Evolutionary conservation across 2,113 vertebrate genomes (phyloP), one percentile per base, ranked within the genome.

Genomic region (Cavia porcellus): DNA sequence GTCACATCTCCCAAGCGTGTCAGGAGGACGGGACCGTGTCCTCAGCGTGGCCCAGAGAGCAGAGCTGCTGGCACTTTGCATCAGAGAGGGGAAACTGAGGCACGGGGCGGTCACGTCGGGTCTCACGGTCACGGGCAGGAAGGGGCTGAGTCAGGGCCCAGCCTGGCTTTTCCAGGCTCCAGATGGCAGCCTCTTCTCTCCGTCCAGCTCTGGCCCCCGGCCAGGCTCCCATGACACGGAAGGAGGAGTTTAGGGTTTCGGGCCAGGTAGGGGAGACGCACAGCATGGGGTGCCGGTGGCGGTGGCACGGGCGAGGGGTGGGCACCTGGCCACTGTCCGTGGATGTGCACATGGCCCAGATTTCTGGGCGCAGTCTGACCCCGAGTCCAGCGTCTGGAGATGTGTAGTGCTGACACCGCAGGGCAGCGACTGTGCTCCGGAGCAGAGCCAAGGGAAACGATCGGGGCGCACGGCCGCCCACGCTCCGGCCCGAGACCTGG

Each of bases 21-120:
- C 47, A 0, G 0, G 0, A 5, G 35, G 1, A 77, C 30, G 59
- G 12, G 2, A 25, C 4, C 5, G 4, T 11, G 2, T 35, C 68
- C 45, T 45, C 70, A 19, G 5, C 15, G 6, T 3, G 20, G 4
- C 70, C 12, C 35, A 0, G 12, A 47, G 45, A 9, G n/a, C 25
- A 1, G 11, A 8, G 55, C 55, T 28, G 47, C 45, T 47, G 45
- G 22, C 12, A 0, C 4, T 17, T 22, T 28, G 0, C 38, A 22
- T 10, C 66, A 8, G 20, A 45, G 75, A 1, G 11, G 25, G 80
- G 92, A 66, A 57, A 61, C 24, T 0, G 72, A 86, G 92, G 57
- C 25, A 2, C 83, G 0, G 13, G 61, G 35, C n/a, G 47, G 74
- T 45, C 80, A 1, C 0, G 10, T 45, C 9, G 45, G 57, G 61